Evolutionary conservation across 2,113 vertebrate species (phyloP), one percentile per base, ranked within the genome.

Genomic region (Trichechus manatus): DNA sequence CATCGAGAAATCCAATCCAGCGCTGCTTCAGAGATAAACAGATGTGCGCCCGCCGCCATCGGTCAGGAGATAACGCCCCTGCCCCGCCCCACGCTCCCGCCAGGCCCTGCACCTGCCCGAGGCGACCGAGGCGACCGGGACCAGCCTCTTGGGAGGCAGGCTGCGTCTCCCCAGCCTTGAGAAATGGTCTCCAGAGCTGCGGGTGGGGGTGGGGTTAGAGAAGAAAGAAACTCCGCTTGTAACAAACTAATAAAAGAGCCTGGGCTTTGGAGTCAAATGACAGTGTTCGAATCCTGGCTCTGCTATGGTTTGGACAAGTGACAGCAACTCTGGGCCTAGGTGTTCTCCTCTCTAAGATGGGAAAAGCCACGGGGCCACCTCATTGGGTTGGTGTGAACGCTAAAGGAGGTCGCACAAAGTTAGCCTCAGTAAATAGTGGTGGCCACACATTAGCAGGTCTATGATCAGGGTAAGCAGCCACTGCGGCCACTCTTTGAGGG

Each of bases 1-100:
- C 96, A 98, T 97, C 80, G 39, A 91, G 97, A 98, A 97, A 98
- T 92, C 97, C 97, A 97, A 98, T 98, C 97, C 97, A 97, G 95
- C 44, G 33, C 61, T 0, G 94, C 97, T 91, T 95, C 96, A 70
- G 92, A 97, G 97, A 98, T 98, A 98, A 97, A 98, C 97, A 98
- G 97, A 97, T 98, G 97, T 97, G 97, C 74, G 7, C n/a, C n/a
- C n/a, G 87, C 96, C 33, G 84, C 96, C 50, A 14, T 39, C 80
- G 9, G 96, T 95, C 96, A 92, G 96, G 90, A 97, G 96, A 98
- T 97, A 97, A 97, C 96, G 94, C 96, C 96, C 93, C 97, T 90
- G 11, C 80, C 84, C 97, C 92, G 92, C 97, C 97, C 96, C 94
- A 95, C 39, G 47, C 85, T 27, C 95, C 92, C 7, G 87, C 80